These are phyloP conservation scores for Danaus chrysippus DNA, from an alignment of 2,888 invertebrate species.

Conservation along the genomic window DNA sequence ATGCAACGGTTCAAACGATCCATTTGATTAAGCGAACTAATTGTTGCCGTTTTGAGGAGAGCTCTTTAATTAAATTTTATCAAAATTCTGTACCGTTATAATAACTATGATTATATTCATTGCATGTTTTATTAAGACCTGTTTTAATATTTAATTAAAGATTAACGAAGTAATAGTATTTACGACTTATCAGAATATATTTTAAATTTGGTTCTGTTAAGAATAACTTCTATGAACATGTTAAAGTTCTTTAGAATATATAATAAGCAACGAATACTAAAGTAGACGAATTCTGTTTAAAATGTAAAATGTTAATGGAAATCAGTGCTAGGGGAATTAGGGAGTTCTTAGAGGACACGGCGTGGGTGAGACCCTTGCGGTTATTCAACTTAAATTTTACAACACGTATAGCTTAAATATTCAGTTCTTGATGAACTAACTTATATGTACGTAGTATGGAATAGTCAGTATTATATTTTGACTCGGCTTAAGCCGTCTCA, in stretches of 20 bases:
- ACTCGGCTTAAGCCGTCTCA: constrained; percentile 2
- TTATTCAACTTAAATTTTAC: constrained; percentile 3
- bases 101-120: not conserved
- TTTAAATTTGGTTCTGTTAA: constrained; percentile 40
- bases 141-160: too few species aligned
- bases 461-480: too few species aligned
- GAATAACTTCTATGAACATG: constrained; percentile 59
- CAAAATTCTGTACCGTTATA: not conserved
- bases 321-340: constrained; percentile 62
- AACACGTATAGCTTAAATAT: too few species aligned
- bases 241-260: constrained; percentile 64
- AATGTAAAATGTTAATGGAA: constrained; percentile 72
- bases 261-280: constrained; percentile 71
- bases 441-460: too few species aligned
- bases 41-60: constrained; percentile 1
- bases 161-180: too few species aligned
- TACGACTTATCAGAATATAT: too few species aligned
- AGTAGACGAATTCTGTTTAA: constrained; percentile 65
- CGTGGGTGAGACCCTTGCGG: constrained; percentile 26
- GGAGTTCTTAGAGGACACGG: constrained; percentile 48
- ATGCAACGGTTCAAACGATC: not conserved
- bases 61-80: not conserved
- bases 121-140: too few species aligned
- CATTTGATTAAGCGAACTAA: constrained; percentile 3
- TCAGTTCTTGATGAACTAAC: too few species aligned